A percentile compares a stretch with the other conserved stretches of the same genome.
Conservation (phyloP, 2,797 vertebrate genomes). For the Gadopsis marmoratus region DNA sequence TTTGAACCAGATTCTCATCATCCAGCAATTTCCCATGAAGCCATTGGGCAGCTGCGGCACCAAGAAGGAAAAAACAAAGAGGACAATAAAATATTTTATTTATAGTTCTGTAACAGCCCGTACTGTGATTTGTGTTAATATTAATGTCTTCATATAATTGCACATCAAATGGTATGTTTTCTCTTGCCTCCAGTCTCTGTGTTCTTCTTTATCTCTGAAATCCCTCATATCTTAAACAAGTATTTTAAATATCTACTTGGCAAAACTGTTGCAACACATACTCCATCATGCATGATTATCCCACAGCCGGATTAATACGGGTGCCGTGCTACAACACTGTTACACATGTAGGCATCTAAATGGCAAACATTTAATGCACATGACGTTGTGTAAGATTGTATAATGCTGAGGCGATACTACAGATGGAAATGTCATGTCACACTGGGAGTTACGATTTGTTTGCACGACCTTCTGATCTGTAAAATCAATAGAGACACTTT, state of each 20-base stretch:
- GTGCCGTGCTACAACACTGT: background rate
- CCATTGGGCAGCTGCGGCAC: slow-evolving; percentile 12
- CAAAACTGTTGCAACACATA: background rate
- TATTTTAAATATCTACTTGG: slow-evolving; percentile 4
- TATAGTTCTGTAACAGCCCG: background rate
- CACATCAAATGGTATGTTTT: background rate
- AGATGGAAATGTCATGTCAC: slow-evolving; percentile 30
- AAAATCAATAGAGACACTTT: slow-evolving; percentile 27
- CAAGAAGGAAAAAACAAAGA: background rate
- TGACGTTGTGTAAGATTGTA: background rate
- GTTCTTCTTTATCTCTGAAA: slow-evolving; percentile 1
- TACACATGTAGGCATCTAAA: too few relatives aligned
- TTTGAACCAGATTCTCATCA: slow-evolving; percentile 20
- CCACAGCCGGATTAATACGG: background rate
- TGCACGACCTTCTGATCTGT: slow-evolving; percentile 7
- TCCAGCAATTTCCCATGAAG: slow-evolving; percentile 32
- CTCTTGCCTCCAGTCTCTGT: background rate
- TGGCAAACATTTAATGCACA: background rate
- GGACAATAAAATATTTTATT: background rate
- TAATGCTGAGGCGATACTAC: background rate
- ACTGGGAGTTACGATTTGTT: slow-evolving; percentile 20
- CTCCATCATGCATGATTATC: background rate
- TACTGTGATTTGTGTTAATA: background rate
- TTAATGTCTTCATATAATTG: slow-evolving; percentile 20
- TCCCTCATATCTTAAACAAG: slow-evolving; percentile 1